Base-by-base conservation (phyloP, 1,140 invertebrate species). In the Orius insidiosus region DNA sequence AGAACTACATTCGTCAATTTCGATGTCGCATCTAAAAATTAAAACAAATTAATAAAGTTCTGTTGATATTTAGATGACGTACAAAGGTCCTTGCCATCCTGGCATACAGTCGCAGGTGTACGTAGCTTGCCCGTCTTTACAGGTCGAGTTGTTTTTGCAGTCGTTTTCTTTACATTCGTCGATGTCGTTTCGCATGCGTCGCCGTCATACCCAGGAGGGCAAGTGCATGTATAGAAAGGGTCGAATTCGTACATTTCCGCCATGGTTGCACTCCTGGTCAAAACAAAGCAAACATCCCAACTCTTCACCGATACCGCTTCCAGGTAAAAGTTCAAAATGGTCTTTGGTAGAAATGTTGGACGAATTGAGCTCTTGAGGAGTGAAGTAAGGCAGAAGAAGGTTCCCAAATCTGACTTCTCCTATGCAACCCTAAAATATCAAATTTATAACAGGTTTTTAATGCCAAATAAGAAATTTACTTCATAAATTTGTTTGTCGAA, bases 341-440 rank as follows among this genome's bases (percentile, higher is more conserved):
- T 74, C 68, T 14, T 57, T 47, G 1, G 61, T 59, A 7, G 63
- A 64, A 13, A 66, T 61, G 48, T 66, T 67, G 0, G 65, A 64
- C 46, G 74, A n/a, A 74, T 82, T 80, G 34, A 85, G 69, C 59
- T 81, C 71, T 35, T 71, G 63, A 52, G 75, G 71, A 30, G 75
- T 71, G 60, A 90, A 95, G 60, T 85, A n/a, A 96, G 92, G 87
- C 32, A 95, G 61, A 11, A 95, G 68, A 48, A 89, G 69, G 34
- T 70, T 70, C 10, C 83, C 84, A 46, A 97, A 77, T 49, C 86
- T 71, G 16, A 92, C 78, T 60, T 93, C 86, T n/a, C 81, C 78
- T 46, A 97, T 61, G 59, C 93, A 97, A 2, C 93, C 94, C 66
- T 90, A 46, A 3, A 50, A 45, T 34, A 47, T 14, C 9, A 61